Evolutionary conservation across 2,797 vertebrate genomes (phyloP), one percentile per base, ranked within the genome.

Genomic region (Malurus leucopterus): DNA sequence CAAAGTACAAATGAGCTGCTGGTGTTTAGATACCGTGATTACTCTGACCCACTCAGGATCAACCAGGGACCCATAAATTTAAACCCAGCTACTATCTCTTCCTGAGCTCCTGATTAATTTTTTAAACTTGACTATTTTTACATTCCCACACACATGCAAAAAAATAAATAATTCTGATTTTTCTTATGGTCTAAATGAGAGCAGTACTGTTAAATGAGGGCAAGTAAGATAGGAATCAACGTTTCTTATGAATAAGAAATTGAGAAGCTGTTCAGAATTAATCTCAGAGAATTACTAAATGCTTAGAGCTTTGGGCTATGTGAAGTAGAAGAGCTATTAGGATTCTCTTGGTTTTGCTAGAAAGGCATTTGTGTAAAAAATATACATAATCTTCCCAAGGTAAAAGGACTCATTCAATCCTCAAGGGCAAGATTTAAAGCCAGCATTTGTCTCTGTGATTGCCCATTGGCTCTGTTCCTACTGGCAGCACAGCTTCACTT

Each of bases 371-470:
- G 26, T 86, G 40, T 68, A 90, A 93, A 93, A 84, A 79, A 76
- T 61, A 71, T 9, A 41, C 53, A 64, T 80, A 82, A 89, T 89
- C 78, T 88, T 89, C 78, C 38, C 40, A 82, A 91, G 62, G 57
- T 73, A 88, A 94, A 88, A 92, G 27, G 30, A 64, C 47, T 80
- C 57, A 67, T 78, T 91, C 30, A 64, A 2, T 82, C 74, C 72
- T 73, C 63, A 86, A 23, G 69, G 84, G 54, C 13, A 84, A 86
- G 61, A 88, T 76, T 91, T 88, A 90, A 91, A 90, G 75, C 79
- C 63, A 92, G 30, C 41, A 84, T 90, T 93, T 89, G 40, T 69
- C 22, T 74, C 65, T 69, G 50, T 74, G 73, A 78, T 89, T 65
- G 32, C 84, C 46, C 2, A 1, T 59, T 95, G 91, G 88, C 93